phyloP scores from a whole-genome alignment of 2,113 vertebrate species.

The Isichthys henryi region DNA sequence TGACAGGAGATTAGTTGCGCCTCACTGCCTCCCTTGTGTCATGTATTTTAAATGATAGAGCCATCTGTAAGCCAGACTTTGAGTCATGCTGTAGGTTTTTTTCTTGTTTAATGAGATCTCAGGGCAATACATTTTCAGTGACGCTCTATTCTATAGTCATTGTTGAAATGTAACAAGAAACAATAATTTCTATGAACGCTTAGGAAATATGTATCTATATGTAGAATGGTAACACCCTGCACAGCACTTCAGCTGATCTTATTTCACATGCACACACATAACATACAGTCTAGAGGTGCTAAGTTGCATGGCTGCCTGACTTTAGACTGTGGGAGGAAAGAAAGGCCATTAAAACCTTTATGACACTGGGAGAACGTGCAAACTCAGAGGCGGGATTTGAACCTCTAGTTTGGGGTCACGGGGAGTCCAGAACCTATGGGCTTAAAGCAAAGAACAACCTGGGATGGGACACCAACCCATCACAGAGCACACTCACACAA shows the following conservation, averaged over 20 bases:
- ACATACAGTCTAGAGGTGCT: background rate
- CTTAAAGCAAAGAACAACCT: background rate
- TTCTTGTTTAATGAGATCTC: background rate
- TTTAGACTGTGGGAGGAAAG: background rate
- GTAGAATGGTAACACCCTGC: background rate
- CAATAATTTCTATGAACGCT: background rate
- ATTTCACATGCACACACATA: background rate
- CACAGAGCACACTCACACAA: background rate
- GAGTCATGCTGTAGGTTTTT: background rate
- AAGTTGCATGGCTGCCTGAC: background rate
- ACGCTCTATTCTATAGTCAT: background rate
- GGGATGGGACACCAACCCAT: background rate
- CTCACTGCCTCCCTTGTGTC: background rate
- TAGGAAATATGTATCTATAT: background rate
- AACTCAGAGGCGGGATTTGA: background rate
- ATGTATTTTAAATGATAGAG: background rate
- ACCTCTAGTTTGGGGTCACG: background rate
- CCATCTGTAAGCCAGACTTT: background rate
- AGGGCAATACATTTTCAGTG: background rate
- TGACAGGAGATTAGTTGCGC: constrained; percentile 4
- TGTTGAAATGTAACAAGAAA: background rate
- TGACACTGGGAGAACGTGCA: background rate
- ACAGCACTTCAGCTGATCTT: background rate
- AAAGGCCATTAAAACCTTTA: background rate
- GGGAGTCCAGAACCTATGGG: background rate